Conservation (phyloP, 2,888 invertebrate species). For the Helicoverpa assulta region DNA sequence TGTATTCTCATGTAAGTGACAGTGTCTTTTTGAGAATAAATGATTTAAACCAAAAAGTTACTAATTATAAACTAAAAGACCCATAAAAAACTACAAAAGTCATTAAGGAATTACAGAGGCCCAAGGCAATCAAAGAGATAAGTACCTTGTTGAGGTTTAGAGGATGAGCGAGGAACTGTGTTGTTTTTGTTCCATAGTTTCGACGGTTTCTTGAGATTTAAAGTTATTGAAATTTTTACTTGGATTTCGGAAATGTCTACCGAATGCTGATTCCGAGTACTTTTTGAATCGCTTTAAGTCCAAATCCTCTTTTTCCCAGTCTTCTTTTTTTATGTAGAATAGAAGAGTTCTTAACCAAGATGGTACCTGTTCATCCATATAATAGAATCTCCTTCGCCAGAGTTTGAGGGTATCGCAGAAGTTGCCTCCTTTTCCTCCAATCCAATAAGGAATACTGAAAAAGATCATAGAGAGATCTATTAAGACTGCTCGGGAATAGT, state of each 20-base stretch:
- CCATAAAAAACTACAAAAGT: no score
- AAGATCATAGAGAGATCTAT: background rate
- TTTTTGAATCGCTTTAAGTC: conserved; percentile 72
- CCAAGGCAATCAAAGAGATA: no score
- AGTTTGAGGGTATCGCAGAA: conserved; percentile 74
- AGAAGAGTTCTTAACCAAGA: conserved; percentile 70
- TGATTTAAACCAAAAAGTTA: no score
- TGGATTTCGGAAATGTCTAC: conserved; percentile 74
- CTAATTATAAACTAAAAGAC: no score
- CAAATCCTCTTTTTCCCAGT: conserved; percentile 74
- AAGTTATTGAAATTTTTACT: conserved; percentile 67
- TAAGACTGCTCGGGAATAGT: no score
- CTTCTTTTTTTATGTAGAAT: conserved; percentile 69
- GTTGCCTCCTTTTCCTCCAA: conserved; percentile 71
- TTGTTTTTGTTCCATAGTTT: conserved; percentile 54
- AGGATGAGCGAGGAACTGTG: conserved; percentile 2
- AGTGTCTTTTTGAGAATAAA: no score
- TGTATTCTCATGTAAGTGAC: no score
- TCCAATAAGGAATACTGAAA: conserved; percentile 75
- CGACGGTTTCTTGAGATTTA: conserved; percentile 65
- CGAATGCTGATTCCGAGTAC: conserved; percentile 75
- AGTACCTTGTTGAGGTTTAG: no score
- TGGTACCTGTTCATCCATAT: conserved; percentile 78
- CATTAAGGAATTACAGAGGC: no score
- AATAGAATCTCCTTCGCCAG: conserved; percentile 76